phyloP scores from a whole-genome alignment of 2,113 vertebrate species.

The Cololabis saira region DNA sequence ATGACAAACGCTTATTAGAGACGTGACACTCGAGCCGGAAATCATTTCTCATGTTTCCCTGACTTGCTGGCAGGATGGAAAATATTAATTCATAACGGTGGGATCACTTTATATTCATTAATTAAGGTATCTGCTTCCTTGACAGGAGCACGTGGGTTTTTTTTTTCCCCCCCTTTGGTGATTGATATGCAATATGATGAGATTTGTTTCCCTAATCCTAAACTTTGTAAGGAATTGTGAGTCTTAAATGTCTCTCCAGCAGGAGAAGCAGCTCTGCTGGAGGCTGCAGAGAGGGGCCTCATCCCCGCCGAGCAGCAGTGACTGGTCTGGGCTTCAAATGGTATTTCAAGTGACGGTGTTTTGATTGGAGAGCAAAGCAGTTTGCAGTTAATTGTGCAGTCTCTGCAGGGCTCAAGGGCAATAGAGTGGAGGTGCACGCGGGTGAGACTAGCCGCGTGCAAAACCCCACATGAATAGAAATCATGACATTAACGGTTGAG shows the following conservation, averaged over 20 bases:
- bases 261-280: neutral
- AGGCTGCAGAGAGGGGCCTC: neutral
- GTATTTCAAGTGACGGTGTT: constrained; percentile 64
- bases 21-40: constrained; percentile 45
- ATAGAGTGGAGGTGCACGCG: constrained; percentile 28
- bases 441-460: constrained; percentile 24
- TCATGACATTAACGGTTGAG: neutral
- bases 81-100: constrained; percentile 50
- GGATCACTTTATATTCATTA: constrained; percentile 50
- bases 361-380: constrained; percentile 50
- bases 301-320: constrained; percentile 36
- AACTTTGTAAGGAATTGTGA: too few relatives aligned
- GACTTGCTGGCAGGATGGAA: constrained; percentile 35
- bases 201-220: neutral
- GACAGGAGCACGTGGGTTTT: constrained; percentile 48
- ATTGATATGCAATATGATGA: neutral
- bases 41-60: constrained; percentile 61
- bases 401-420: constrained; percentile 47
- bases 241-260: constrained; percentile 22
- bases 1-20: constrained; percentile 65
- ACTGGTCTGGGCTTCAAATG: constrained; percentile 28
- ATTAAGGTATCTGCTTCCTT: constrained; percentile 42
- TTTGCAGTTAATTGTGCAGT: constrained; percentile 47
- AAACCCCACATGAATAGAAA: constrained; percentile 22
- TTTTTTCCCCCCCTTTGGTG: neutral